Evolutionary conservation across 2,113 vertebrate genomes (phyloP).

Genomic region (Pterophyllum scalare): DNA sequence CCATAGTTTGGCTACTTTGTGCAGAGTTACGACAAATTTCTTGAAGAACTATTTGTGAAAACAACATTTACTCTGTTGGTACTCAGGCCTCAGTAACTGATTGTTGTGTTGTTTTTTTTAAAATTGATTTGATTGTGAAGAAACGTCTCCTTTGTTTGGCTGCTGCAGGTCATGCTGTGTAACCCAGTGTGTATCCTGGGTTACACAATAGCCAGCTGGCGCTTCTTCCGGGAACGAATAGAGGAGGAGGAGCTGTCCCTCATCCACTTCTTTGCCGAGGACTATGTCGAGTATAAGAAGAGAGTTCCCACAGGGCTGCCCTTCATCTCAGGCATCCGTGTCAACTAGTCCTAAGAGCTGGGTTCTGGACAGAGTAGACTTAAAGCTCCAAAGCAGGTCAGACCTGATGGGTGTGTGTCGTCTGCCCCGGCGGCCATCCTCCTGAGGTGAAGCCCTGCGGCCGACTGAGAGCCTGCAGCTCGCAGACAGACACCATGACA

Average conservation of each 20-base stretch:
- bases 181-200: slow-evolving; percentile 92
- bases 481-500: slow-evolving; percentile 17
- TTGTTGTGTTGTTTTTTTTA: background rate
- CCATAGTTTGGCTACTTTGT: background rate
- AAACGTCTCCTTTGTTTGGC: background rate
- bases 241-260: slow-evolving; percentile 95
- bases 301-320: slow-evolving; percentile 91
- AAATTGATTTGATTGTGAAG: background rate
- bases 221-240: slow-evolving; percentile 94
- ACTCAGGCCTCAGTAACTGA: background rate
- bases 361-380: slow-evolving; percentile 52
- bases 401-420: slow-evolving; percentile 37
- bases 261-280: slow-evolving; percentile 96
- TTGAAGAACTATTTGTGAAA: background rate
- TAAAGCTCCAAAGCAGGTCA: slow-evolving; percentile 52
- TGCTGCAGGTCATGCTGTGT: slow-evolving; percentile 89
- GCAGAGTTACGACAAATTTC: background rate
- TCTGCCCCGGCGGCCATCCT: slow-evolving; percentile 43
- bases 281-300: slow-evolving; percentile 94
- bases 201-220: slow-evolving; percentile 93
- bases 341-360: slow-evolving; percentile 78
- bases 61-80: background rate
- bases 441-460: slow-evolving; percentile 37
- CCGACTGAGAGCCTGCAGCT: slow-evolving; percentile 39
- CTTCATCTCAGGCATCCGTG: slow-evolving; percentile 92